Conservation (phyloP, 2,797 vertebrate species). For the Hydrocynus forskahlii region DNA sequence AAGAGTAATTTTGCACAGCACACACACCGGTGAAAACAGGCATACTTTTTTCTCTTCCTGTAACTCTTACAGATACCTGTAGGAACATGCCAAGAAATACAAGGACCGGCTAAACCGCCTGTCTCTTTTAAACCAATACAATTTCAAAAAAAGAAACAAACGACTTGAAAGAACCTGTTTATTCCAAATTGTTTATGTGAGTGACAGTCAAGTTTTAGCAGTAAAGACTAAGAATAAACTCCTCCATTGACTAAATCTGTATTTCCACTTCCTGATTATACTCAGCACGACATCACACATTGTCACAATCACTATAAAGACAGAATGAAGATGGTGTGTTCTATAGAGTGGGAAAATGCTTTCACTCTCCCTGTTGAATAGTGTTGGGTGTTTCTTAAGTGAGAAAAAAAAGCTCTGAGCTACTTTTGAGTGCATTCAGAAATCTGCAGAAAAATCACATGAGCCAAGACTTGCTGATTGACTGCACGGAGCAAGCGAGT, state of each 20-base stretch:
- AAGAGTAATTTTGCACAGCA: no score
- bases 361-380: background rate
- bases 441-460: background rate
- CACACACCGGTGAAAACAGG: no score
- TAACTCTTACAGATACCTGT: no score
- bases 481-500: background rate
- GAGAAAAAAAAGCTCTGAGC: background rate
- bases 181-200: background rate
- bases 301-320: background rate
- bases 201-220: background rate
- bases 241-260: slow-evolving; percentile 1
- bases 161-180: background rate
- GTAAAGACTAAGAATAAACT: background rate
- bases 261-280: background rate
- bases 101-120: background rate
- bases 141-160: background rate
- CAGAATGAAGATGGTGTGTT: background rate
- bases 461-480: background rate
- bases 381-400: background rate
- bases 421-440: background rate
- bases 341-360: background rate
- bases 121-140: background rate
- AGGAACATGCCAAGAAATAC: background rate
- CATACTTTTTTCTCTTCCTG: no score
- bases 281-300: background rate